Evolutionary conservation across 2,797 vertebrate species (phyloP), one percentile per base, ranked within the genome.

Genomic region (Kryptolebias ocellatus): DNA sequence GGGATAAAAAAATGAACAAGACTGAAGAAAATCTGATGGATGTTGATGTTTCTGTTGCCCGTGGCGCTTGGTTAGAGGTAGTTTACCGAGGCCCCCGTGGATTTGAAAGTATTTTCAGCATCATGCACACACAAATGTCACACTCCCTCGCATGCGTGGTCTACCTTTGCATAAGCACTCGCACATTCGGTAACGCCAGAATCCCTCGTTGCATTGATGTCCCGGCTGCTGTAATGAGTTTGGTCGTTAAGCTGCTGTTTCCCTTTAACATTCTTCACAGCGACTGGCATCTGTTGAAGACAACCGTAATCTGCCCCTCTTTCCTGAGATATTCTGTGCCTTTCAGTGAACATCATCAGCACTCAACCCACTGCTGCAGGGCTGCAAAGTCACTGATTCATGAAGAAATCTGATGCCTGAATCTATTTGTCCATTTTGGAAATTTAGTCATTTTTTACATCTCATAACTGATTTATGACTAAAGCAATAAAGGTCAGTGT

Each of bases 231-330:
- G 72, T 90, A 89, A 92, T 91, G 85, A 88, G 72, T 90, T 87
- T 78, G 79, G 87, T 89, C 62, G 60, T 89, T 90, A 90, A 90
- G 85, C 88, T 85, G 74, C 83, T 77, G 84, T 90, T 90, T 91
- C 67, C 66, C 77, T 89, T 86, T 79, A 87, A 87, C 84, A 78
- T 84, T 89, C 89, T 91, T 90, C 88, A 87, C 83, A 76, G 72
- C 83, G 73, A 16, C 52, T 51, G 69, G 72, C 86, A 85, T 90
- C 82, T 90, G 86, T 78, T 64, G 20, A 64, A 62, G 71, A 57
- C 63, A 72, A 60, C 53, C 61, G 50, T 87, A 91, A 90, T 90
- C 81, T 83, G 60, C 76, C 54, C 57, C 84, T 12, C 4, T 67
- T 28, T 62, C 18, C 64, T 73, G 53, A 76, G 57, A 75, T 76